Conservation (phyloP, 2,797 vertebrate species). For the Tenualosa thibaudeaui region DNA sequence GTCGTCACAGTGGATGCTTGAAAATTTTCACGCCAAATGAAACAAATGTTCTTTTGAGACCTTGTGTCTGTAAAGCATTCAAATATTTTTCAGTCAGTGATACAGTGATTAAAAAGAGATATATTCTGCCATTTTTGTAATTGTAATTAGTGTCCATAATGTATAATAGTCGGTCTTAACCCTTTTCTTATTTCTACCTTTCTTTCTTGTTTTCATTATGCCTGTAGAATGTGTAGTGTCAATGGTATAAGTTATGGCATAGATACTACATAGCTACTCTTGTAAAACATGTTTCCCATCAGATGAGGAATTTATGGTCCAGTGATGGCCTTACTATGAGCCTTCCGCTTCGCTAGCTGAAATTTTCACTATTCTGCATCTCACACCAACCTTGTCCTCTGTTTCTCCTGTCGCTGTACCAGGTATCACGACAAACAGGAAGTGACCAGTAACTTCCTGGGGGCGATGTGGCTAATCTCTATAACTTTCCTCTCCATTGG, state of each 20-base stretch:
- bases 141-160: not conserved
- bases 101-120: not conserved
- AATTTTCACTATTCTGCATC: not conserved
- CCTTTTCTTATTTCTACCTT: not conserved
- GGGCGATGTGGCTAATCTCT: constrained; percentile 96
- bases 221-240: not conserved
- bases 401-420: constrained; percentile 60
- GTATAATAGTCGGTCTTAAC: not conserved
- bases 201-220: not conserved
- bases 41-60: constrained; percentile 6
- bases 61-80: not conserved
- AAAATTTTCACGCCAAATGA: constrained; percentile 9
- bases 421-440: constrained; percentile 98
- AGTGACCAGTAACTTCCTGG: constrained; percentile 96
- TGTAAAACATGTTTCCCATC: not conserved
- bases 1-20: constrained; percentile 19
- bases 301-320: not conserved
- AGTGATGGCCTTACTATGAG: not conserved
- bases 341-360: not conserved
- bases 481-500: constrained; percentile 97
- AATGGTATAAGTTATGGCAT: not conserved
- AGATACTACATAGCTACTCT: not conserved
- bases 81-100: not conserved
- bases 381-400: constrained; percentile 28
- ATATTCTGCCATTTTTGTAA: not conserved